Evolutionary conservation across 2,113 vertebrate genomes (phyloP).

Genomic region (Tetrao urogallus): DNA sequence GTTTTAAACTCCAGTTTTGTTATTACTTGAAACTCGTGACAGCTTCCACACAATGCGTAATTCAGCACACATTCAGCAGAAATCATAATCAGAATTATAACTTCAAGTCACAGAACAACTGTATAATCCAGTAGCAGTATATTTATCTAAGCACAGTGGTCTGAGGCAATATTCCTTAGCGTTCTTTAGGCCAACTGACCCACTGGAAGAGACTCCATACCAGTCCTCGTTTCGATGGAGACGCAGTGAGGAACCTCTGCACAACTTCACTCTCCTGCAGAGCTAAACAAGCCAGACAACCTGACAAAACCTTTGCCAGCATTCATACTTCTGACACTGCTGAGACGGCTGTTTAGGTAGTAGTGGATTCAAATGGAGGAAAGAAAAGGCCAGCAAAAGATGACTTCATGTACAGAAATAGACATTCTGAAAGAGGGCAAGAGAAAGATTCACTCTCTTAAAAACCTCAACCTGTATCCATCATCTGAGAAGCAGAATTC

Average conservation of each 20-base stretch:
- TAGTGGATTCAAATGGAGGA: not conserved
- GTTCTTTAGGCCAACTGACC: not conserved
- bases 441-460: not conserved
- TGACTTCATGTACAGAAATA: not conserved
- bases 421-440: not conserved
- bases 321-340: not conserved
- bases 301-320: conserved; percentile 13
- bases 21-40: not conserved
- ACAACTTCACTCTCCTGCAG: not conserved
- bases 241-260: not conserved
- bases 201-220: not conserved
- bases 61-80: not conserved
- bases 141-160: not conserved
- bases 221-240: not conserved
- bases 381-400: not conserved
- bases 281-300: not conserved
- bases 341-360: not conserved
- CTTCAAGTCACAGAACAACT: not conserved
- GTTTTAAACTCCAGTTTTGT: not conserved
- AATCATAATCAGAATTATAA: not conserved
- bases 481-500: conserved; percentile 7
- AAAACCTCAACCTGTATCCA: not conserved
- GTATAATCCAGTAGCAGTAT: not conserved
- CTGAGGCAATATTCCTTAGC: not conserved
- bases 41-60: not conserved